Evolutionary conservation across 2,888 invertebrate genomes (phyloP), one percentile per base, ranked within the genome.

Genomic region (Drosophila borealis): DNA sequence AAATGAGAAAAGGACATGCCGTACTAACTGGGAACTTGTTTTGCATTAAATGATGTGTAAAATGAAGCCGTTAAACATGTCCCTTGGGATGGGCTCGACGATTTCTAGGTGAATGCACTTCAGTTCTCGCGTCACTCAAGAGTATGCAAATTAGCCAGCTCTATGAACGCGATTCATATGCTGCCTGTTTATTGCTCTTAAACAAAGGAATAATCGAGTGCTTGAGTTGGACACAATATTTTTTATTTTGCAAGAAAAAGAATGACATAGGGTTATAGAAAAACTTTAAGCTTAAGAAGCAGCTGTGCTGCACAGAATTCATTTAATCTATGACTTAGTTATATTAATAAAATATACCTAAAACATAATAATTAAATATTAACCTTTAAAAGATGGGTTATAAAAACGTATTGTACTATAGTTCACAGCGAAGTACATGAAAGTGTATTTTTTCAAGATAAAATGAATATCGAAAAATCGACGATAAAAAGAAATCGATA

Each of bases 11-110:
- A 71, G 55, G 46, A 71, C 39, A 48, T 67, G 25, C 25, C 36
- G 17, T n/a, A 10, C 44, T 45, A 56, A 45, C 67, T 54, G 48
- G 17, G 17, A 78, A 80, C 78, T 86, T 88, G 86, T 89, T 88
- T 88, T 61, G 78, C 78, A 89, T 89, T 90, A 89, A 90, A 90
- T 91, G 91, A 90, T 82, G 90, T 90, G 90, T 89, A 87, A 90
- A 90, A 90, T 90, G 85, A 90, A 90, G 81, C 85, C 85, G 77
- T 88, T 83, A 81, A 85, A 81, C 74, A 62, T 81, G 79, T 89
- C 91, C 91, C 57, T 63, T 68, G 89, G 89, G 90, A 82, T 60
- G 66, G 54, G 53, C 50, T 29, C 57, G 29, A 57, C 37, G 29
- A 70, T 71, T 79, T 65, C 56, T 76, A 70, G 49, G 34, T 45